Base-by-base conservation (phyloP, 2,888 invertebrate genomes). In the Anarsia innoxiella region DNA sequence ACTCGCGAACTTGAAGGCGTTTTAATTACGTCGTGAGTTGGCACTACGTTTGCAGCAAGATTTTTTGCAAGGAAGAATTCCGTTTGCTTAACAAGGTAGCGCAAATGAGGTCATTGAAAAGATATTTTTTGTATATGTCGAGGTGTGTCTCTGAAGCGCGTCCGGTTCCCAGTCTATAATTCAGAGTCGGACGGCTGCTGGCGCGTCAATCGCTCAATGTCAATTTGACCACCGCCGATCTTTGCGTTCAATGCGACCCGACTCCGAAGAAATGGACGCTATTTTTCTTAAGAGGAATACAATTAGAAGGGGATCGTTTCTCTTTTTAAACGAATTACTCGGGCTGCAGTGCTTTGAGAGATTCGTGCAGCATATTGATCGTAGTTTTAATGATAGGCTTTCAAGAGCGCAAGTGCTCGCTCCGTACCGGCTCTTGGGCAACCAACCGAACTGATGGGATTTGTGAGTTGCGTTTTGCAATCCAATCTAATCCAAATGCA, bases 241-340 rank as follows among this genome's bases (percentile, higher is more conserved):
- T 70, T n/a, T 59, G 62, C 56, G 54, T 59, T 61, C 67, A 59
- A 60, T 63, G 59, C 58, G 59, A 65, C 64, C 61, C 37, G 29
- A 23, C 44, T 42, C 51, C 52, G 51, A 71, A 75, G 72, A 72
- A 77, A 72, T 73, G 66, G 67, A 63, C 59, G 56, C 66, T 59
- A 75, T 77, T 77, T 77, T 69, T 77, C 78, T 68, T 60, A n/a
- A 46, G 53, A 58, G 69, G 70, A 75, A 72, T 74, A 74, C 70
- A 75, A 76, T 79, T 74, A 73, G 68, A 70, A 63, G 62, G 53
- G 58, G 59, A 66, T 65, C 62, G 66, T 66, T 74, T 71, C 63
- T 69, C 66, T 64, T 61, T 58, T 55, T 23, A 50, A 49, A 61
- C 58, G 59, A 56, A 50, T 59, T 61, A 64, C 66, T 67, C n/a